phyloP scores from a whole-genome alignment of 2,797 vertebrate species.

The Prionace glauca region DNA sequence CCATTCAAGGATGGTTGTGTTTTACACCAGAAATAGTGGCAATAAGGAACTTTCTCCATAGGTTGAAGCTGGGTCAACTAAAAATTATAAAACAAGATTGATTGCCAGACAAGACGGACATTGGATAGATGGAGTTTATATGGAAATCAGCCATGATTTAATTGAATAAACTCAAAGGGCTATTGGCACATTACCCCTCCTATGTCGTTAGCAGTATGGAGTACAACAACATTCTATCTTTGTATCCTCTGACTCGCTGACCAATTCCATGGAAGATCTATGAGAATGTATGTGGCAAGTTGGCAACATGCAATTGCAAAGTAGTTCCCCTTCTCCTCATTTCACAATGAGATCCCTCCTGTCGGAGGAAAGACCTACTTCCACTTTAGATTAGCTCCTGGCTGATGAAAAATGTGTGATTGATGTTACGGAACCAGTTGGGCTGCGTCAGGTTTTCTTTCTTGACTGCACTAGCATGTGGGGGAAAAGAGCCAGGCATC shows the following conservation, averaged over 20 bases:
- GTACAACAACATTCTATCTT: not conserved
- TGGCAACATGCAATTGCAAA: not conserved
- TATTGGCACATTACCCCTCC: not conserved
- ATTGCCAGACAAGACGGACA: not conserved
- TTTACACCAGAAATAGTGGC: not conserved
- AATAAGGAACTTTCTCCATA: not conserved
- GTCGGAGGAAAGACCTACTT: not conserved
- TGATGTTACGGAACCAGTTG: not conserved
- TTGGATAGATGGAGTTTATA: not conserved
- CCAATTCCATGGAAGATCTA: not conserved
- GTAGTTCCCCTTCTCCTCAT: not conserved
- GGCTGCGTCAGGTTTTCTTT: no score
- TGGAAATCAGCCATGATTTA: not conserved
- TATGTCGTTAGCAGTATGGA: not conserved
- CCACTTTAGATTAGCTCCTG: not conserved
- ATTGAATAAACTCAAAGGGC: not conserved
- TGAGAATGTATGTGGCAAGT: not conserved
- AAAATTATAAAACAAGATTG: not conserved
- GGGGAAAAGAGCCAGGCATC: not conserved
- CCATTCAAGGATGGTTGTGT: not conserved
- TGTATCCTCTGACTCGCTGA: not conserved
- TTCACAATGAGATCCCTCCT: not conserved
- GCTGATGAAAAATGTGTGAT: not conserved
- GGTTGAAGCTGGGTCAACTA: not conserved
- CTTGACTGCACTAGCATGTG: not conserved